These are phyloP conservation scores for Gavia stellata DNA, from an alignment of 2,113 vertebrate genomes.

Conservation along the genomic window DNA sequence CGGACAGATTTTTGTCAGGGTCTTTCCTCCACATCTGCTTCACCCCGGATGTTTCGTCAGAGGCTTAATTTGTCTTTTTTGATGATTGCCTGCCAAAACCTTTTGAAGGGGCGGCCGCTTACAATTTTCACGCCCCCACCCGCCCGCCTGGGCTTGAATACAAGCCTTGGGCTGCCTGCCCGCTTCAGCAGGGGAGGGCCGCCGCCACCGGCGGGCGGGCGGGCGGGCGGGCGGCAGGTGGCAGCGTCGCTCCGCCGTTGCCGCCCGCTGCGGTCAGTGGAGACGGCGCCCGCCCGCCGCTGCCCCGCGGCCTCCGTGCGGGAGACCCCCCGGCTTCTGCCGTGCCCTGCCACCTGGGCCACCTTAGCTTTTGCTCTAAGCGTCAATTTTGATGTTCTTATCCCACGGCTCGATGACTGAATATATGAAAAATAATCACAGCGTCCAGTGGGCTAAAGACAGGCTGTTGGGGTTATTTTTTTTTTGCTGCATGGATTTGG, in stretches of 20 bases:
- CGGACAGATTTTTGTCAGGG: no score
- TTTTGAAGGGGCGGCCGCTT: background rate
- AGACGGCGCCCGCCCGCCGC: background rate
- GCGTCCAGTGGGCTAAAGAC: rapidly evolving
- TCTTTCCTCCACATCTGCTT: background rate
- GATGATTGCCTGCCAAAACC: no score
- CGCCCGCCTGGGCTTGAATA: no score
- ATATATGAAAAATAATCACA: background rate
- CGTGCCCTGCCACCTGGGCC: rapidly evolving
- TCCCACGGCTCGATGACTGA: background rate
- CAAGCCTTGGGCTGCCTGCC: no score
- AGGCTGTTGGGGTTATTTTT: no score
- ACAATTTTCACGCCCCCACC: no score
- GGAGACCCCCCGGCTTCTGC: background rate
- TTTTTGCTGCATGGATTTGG: background rate
- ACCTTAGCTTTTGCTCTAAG: background rate
- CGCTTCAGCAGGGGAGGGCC: no score
- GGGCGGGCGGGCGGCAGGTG: background rate
- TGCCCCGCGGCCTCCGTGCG: no score
- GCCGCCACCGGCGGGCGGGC: no score
- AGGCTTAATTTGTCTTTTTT: no score
- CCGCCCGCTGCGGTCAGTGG: background rate
- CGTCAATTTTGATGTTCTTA: background rate
- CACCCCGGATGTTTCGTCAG: rapidly evolving
- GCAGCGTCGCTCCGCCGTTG: background rate